Conservation (phyloP, 2,113 vertebrate genomes). For the Myrmecobius fasciatus region DNA sequence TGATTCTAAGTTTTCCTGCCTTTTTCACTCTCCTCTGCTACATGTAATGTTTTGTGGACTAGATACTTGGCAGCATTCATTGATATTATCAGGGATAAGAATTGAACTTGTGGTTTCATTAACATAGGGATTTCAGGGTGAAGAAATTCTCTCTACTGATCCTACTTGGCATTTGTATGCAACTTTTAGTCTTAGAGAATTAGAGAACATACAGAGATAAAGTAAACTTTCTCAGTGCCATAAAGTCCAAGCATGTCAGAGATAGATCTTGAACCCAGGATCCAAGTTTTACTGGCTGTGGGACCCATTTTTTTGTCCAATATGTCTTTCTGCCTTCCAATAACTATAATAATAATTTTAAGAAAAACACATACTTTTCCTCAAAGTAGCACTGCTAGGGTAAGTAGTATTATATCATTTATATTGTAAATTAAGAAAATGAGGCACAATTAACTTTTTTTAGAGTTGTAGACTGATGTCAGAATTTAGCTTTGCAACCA, state of each 20-base stretch:
- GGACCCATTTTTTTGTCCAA: not conserved
- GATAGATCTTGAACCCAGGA: not conserved
- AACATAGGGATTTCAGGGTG: not conserved
- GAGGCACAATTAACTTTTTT: not conserved
- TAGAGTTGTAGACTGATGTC: not conserved
- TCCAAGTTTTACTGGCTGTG: not conserved
- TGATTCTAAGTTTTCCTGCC: not conserved
- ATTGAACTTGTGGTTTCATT: not conserved
- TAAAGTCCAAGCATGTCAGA: not conserved
- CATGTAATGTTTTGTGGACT: not conserved
- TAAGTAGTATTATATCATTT: not conserved
- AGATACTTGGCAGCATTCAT: not conserved
- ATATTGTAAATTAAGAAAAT: not conserved
- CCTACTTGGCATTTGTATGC: not conserved
- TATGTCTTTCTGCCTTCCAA: not conserved
- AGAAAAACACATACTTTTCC: not conserved
- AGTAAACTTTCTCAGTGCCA: not conserved
- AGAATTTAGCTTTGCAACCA: not conserved
- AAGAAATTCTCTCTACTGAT: not conserved
- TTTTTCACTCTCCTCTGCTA: not conserved
- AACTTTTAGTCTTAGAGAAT: not conserved
- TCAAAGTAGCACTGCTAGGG: not conserved
- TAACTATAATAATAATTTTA: not conserved
- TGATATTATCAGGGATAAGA: not conserved
- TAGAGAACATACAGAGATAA: not conserved